Conservation (phyloP, 2,797 vertebrate genomes). For the Pseudomugil tenellus region DNA sequence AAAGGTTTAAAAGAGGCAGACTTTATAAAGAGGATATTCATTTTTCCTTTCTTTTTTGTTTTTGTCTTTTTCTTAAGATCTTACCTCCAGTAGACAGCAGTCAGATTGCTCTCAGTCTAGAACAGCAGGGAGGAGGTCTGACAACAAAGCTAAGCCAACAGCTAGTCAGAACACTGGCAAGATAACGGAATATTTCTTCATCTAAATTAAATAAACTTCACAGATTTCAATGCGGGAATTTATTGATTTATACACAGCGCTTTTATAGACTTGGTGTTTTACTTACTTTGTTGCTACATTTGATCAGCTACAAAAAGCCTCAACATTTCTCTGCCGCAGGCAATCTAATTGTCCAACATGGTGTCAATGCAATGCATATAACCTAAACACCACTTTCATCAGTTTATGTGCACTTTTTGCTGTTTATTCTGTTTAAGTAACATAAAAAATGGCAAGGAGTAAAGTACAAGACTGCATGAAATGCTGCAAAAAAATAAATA, state of each 20-base stretch:
- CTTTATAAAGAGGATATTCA: not conserved
- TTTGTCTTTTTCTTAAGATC: not conserved
- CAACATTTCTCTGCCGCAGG: too few relatives aligned
- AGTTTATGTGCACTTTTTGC: too few relatives aligned
- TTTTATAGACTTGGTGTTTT: not conserved
- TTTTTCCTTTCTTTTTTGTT: not conserved
- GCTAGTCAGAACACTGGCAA: not conserved
- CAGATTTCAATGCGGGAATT: not conserved
- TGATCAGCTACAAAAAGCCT: too few relatives aligned
- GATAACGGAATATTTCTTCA: not conserved
- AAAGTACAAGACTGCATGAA: too few relatives aligned
- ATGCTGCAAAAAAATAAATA: too few relatives aligned
- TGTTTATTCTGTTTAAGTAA: too few relatives aligned
- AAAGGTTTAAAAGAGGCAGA: not conserved
- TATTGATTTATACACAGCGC: not conserved
- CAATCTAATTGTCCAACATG: too few relatives aligned
- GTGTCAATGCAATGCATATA: too few relatives aligned
- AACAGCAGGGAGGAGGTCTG: not conserved
- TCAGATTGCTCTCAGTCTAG: not conserved
- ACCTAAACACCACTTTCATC: too few relatives aligned
- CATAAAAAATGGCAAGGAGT: too few relatives aligned
- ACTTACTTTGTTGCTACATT: not conserved
- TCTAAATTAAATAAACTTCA: not conserved
- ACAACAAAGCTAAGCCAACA: not conserved
- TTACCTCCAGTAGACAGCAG: not conserved